A percentile compares a stretch with the other conserved stretches of the same genome.
Conservation (phyloP, 2,113 vertebrate species). For the Vidua chalybeata region DNA sequence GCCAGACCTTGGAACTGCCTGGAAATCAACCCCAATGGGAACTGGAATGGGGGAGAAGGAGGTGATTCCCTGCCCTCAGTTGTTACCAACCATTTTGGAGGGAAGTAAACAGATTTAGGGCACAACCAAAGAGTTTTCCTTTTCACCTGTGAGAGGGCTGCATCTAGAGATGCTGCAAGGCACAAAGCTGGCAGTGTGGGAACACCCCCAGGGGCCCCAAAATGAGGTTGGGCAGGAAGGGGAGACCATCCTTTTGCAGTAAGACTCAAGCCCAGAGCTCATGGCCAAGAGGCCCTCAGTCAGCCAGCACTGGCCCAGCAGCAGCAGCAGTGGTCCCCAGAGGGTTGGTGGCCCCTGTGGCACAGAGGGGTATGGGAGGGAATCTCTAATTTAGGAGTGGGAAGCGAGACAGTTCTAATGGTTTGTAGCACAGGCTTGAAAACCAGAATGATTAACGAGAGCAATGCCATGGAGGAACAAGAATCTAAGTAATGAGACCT, state of each 20-base stretch:
- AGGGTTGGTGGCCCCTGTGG: neutral
- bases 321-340: neutral
- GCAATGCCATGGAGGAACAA: neutral
- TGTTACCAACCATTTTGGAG: neutral
- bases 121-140: neutral
- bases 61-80: neutral
- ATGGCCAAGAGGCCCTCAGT: fast-evolving
- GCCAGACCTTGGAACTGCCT: neutral
- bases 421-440: neutral
- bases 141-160: neutral
- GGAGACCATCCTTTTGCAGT: neutral
- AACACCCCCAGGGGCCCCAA: fast-evolving
- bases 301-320: neutral
- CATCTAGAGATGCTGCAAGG: neutral
- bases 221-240: neutral
- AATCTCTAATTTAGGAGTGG: neutral
- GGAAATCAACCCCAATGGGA: neutral
- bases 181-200: neutral
- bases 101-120: neutral
- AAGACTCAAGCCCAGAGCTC: neutral
- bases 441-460: slow-evolving; percentile 55
- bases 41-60: fast-evolving
- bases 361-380: neutral
- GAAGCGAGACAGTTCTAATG: fast-evolving
- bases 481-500: slow-evolving; percentile 60